Percentiles rank a stretch among this genome's conserved stretches.
Conservation (phyloP, 2,113 vertebrate genomes). For the Tetrao urogallus region DNA sequence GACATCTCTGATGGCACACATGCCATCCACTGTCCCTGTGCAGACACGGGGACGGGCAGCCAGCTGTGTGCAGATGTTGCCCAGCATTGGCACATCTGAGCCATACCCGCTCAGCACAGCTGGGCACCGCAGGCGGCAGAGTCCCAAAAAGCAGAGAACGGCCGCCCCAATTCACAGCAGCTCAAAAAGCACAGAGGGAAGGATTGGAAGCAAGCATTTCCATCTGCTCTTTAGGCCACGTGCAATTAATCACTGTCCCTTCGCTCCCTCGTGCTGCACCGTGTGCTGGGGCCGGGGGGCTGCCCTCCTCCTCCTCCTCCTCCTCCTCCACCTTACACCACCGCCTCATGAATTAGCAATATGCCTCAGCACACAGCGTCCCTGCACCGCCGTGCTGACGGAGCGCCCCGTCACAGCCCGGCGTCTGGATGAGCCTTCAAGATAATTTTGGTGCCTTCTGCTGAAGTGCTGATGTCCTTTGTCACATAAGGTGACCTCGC, state of each 20-base stretch:
- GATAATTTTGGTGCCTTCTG: not conserved
- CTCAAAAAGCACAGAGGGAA: no score
- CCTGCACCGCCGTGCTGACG: not conserved
- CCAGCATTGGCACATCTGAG: fast-evolving
- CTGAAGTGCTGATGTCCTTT: slow-evolving; percentile 31
- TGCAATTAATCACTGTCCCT: not conserved
- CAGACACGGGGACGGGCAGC: not conserved
- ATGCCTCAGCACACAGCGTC: not conserved
- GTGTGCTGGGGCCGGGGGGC: not conserved
- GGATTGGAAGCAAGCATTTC: not conserved
- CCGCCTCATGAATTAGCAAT: not conserved
- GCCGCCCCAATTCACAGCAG: no score
- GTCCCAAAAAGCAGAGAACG: not conserved
- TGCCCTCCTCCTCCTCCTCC: not conserved
- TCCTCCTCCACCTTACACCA: not conserved
- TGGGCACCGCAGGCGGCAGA: fast-evolving
- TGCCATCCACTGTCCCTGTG: not conserved
- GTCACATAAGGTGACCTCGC: slow-evolving; percentile 62
- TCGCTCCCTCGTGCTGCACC: not conserved
- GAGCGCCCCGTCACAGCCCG: not conserved
- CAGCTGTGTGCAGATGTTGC: no score
- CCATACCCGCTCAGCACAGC: not conserved
- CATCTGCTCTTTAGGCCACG: not conserved
- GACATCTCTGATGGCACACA: not conserved
- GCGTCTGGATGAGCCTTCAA: not conserved